phyloP scores from a whole-genome alignment of 2,888 invertebrate genomes.

The Ectemnius continuus region DNA sequence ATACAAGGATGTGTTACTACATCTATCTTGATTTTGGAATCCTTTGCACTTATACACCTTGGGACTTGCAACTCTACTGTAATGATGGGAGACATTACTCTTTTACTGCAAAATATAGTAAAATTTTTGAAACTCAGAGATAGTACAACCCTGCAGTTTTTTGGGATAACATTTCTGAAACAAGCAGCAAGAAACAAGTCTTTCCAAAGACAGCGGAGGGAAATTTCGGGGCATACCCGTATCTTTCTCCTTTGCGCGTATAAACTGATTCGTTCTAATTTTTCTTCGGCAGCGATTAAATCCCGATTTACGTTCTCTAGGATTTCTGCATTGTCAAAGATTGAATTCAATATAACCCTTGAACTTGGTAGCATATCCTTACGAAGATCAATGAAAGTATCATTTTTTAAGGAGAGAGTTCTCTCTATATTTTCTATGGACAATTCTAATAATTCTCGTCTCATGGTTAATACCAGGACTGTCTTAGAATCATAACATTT shows the following conservation, averaged over 20 bases:
- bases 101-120: conserved; percentile 63
- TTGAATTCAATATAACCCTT: conserved; percentile 61
- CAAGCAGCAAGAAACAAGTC: conserved; percentile 56
- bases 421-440: conserved; percentile 39
- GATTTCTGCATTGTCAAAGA: conserved; percentile 62
- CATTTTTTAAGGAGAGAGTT: conserved; percentile 8
- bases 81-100: conserved; percentile 57
- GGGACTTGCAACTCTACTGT: conserved; percentile 61
- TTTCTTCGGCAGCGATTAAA: conserved; percentile 58
- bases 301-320: conserved; percentile 54
- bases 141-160: conserved; percentile 58
- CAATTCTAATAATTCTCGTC: conserved; percentile 53
- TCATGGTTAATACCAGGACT: conserved; percentile 57
- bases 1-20: conserved; percentile 64
- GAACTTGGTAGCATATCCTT: conserved; percentile 64
- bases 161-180: conserved; percentile 64
- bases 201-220: conserved; percentile 54
- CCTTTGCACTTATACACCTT: conserved; percentile 27
- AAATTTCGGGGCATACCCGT: conserved; percentile 55
- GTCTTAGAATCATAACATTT: conserved; percentile 56
- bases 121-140: conserved; percentile 52
- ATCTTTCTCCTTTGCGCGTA: conserved; percentile 63
- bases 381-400: conserved; percentile 55
- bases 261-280: conserved; percentile 67
- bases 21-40: conserved; percentile 58